Evolutionary conservation across 1,140 invertebrate genomes (phyloP).

Genomic region (Ips typographus): DNA sequence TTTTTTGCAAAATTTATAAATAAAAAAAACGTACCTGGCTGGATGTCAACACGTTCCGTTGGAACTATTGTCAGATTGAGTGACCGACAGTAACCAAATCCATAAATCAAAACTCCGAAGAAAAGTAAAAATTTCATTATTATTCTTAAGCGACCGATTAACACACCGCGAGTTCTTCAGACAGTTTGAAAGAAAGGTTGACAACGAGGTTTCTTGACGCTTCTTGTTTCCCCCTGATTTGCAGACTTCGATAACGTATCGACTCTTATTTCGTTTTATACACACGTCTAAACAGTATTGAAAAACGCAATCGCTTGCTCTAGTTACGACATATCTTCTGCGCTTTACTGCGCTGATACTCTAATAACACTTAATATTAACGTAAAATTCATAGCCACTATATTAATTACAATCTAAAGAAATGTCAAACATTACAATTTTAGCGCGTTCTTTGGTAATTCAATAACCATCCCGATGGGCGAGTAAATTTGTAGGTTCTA

Average conservation of each 20-base stretch:
- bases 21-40: slow-evolving; percentile 15
- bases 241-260: slow-evolving; percentile 30
- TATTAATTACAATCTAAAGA: background rate
- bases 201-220: slow-evolving; percentile 32
- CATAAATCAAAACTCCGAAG: slow-evolving; percentile 24
- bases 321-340: background rate
- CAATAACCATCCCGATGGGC: background rate
- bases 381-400: background rate
- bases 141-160: slow-evolving; percentile 5
- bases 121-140: slow-evolving; percentile 32
- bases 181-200: slow-evolving; percentile 32
- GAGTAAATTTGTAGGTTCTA: background rate
- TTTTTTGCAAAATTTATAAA: slow-evolving; percentile 10
- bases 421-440: background rate
- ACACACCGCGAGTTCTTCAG: slow-evolving; percentile 17
- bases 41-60: background rate
- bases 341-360: background rate
- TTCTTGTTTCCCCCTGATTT: slow-evolving; percentile 36
- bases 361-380: background rate
- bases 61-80: slow-evolving; percentile 9
- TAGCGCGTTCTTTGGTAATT: background rate
- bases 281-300: slow-evolving; percentile 19
- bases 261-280: slow-evolving; percentile 31
- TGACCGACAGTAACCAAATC: slow-evolving; percentile 15
- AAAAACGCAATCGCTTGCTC: slow-evolving; percentile 19